These are phyloP conservation scores for Mus pahari DNA, from an alignment of 2,113 vertebrate species.

Conservation along the genomic window DNA sequence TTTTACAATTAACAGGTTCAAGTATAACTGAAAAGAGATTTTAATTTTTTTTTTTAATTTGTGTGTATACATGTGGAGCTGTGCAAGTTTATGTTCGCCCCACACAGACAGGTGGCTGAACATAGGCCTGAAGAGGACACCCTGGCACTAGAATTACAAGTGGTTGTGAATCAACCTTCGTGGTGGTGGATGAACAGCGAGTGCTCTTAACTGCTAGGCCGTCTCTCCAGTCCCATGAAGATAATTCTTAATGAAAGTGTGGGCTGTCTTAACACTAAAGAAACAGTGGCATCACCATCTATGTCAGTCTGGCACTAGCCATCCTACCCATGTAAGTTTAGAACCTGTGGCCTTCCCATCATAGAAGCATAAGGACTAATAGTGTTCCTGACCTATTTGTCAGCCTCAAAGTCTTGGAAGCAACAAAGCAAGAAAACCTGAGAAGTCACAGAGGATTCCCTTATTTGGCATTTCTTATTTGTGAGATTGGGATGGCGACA, in stretches of 20 bases:
- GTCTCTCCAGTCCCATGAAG: background rate
- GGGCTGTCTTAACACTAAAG: background rate
- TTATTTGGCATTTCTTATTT: background rate
- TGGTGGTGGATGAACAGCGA: background rate
- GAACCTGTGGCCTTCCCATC: background rate
- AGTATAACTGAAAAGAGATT: background rate
- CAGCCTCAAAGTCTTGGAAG: background rate
- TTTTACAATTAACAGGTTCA: background rate
- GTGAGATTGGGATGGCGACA: background rate
- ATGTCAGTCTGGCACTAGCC: background rate
- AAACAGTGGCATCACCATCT: background rate
- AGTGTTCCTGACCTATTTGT: background rate
- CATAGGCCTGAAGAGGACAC: background rate
- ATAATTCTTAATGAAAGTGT: background rate
- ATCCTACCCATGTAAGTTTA: background rate
- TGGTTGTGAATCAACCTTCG: too few relatives aligned
- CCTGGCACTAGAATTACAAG: background rate
- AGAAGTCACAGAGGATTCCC: slow-evolving; percentile 28
- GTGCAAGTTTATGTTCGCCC: background rate
- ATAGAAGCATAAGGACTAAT: background rate
- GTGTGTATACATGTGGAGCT: background rate
- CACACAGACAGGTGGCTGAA: background rate
- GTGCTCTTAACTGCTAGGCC: too few relatives aligned
- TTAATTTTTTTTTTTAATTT: background rate
- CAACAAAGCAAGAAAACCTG: background rate